Percentiles rank a stretch among this genome's conserved stretches.
phyloP scores from a whole-genome alignment of 2,797 vertebrate species.

The Steatocranus sp. region DNA sequence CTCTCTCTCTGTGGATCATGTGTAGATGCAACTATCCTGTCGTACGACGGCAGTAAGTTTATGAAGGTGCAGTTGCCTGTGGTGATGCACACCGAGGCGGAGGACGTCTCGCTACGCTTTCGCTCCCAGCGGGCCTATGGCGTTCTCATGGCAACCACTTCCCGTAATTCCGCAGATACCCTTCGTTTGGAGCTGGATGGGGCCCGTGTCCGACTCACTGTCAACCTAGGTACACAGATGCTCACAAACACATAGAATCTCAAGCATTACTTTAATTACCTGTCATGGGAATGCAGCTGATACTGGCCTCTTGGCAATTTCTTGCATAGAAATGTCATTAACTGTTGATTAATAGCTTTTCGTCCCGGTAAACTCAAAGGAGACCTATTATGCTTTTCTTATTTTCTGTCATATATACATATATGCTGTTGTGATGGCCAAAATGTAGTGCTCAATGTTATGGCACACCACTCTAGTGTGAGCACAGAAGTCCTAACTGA shows the following conservation, averaged over 20 bases:
- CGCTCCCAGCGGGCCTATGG: constrained; percentile 95
- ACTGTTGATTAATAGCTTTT: constrained; percentile 34
- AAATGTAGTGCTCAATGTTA: not conserved
- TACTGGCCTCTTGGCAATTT: constrained; percentile 31
- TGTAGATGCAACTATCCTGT: constrained; percentile 95
- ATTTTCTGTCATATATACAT: not conserved
- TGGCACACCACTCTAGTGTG: not conserved
- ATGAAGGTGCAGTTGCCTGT: constrained; percentile 99
- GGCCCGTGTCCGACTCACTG: constrained; percentile 95
- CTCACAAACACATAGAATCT: constrained; percentile 15
- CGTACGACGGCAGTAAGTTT: constrained; percentile 98
- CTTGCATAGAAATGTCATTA: constrained; percentile 23
- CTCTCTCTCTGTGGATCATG: not conserved
- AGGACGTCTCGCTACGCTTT: constrained; percentile 95
- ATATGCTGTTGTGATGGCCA: not conserved
- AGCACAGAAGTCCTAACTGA: not conserved
- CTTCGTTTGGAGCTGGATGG: constrained; percentile 94
- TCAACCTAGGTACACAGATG: constrained; percentile 92
- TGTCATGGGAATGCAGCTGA: constrained; percentile 39
- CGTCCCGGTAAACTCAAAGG: not conserved
- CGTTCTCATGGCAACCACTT: constrained; percentile 98
- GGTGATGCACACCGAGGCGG: constrained; percentile 98
- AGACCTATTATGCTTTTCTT: not conserved
- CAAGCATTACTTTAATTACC: constrained; percentile 34
- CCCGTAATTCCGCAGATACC: constrained; percentile 95